phyloP scores from a whole-genome alignment of 2,113 vertebrate species.

The Mustela lutreola region DNA sequence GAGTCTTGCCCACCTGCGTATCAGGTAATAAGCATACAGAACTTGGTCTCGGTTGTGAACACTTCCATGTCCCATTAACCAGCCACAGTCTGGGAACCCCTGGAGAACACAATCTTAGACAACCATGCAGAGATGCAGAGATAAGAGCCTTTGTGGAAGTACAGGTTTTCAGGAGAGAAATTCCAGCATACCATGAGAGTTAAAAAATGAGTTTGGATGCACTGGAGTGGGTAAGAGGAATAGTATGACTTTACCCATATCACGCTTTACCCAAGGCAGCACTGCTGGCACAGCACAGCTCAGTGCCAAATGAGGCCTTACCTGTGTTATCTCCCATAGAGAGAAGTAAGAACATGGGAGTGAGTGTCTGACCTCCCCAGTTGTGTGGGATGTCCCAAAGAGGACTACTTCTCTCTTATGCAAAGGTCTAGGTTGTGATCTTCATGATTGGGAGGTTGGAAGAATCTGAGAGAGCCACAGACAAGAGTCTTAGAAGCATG shows the following conservation, averaged over 20 bases:
- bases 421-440: background rate
- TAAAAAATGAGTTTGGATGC: background rate
- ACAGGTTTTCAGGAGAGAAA: background rate
- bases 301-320: background rate
- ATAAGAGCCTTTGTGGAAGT: background rate
- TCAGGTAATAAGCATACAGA: background rate
- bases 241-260: background rate
- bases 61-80: background rate
- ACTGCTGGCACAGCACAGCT: background rate
- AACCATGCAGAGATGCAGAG: background rate
- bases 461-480: background rate
- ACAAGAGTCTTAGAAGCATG: background rate
- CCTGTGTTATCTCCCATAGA: background rate
- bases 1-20: background rate
- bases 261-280: background rate
- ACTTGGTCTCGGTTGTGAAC: background rate
- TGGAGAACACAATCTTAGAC: background rate
- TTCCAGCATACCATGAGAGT: background rate
- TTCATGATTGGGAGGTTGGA: background rate
- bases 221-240: background rate
- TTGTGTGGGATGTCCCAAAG: background rate
- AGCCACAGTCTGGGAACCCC: background rate
- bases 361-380: background rate
- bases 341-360: background rate
- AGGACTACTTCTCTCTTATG: background rate